phyloP scores from a whole-genome alignment of 2,113 vertebrate species.

The Pungitius pungitius region DNA sequence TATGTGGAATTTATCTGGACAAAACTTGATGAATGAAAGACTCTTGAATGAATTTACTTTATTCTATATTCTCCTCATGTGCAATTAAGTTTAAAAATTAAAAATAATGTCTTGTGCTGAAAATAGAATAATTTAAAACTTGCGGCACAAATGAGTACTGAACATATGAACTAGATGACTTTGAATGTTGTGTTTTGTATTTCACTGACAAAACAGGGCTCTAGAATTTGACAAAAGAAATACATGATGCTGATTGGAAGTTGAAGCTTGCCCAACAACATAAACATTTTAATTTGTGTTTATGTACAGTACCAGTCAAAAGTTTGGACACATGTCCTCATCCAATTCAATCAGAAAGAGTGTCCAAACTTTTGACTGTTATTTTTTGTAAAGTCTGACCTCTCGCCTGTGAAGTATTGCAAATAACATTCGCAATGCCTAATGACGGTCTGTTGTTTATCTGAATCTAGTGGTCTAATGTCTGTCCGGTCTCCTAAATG shows the following conservation, averaged over 20 bases:
- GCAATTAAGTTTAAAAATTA: neutral
- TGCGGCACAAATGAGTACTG: neutral
- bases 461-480: neutral
- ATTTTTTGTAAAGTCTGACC: constrained; percentile 3
- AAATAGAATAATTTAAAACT: too few relatives aligned
- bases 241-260: neutral
- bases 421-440: too few relatives aligned
- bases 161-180: neutral
- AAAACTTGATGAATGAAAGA: constrained; percentile 42
- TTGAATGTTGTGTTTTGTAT: constrained; percentile 7
- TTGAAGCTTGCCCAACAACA: constrained; percentile 3
- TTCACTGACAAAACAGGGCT: neutral
- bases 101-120: too few relatives aligned
- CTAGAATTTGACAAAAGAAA: constrained; percentile 3
- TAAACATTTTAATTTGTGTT: constrained; percentile 39
- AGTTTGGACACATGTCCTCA: too few relatives aligned
- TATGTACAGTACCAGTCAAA: neutral
- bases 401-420: constrained; percentile 1
- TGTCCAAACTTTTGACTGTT: too few relatives aligned
- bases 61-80: neutral
- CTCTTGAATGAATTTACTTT: too few relatives aligned
- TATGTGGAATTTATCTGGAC: neutral
- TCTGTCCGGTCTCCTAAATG: neutral
- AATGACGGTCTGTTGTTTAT: neutral
- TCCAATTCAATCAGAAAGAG: too few relatives aligned